These are phyloP conservation scores for Drosophila setosimentum DNA, from an alignment of 2,888 invertebrate species.

Conservation along the genomic window DNA sequence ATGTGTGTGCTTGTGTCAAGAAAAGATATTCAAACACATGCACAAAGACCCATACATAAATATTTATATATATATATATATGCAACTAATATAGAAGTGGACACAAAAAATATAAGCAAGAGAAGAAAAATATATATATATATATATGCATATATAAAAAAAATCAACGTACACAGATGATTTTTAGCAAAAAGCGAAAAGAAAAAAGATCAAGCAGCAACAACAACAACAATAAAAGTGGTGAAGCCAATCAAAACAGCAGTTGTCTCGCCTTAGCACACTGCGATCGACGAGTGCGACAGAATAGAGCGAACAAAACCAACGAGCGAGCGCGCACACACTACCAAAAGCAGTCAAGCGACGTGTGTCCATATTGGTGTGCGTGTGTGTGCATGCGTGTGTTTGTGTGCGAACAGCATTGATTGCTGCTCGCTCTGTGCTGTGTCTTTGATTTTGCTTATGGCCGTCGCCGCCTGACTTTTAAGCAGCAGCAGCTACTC, in stretches of 20 bases:
- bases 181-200: slow-evolving; percentile 76
- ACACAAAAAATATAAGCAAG: slow-evolving; percentile 62
- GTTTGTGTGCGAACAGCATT: slow-evolving; percentile 58
- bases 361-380: slow-evolving; percentile 56
- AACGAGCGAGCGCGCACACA: slow-evolving; percentile 49
- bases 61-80: slow-evolving; percentile 49
- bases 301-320: slow-evolving; percentile 52
- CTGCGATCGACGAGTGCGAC: slow-evolving; percentile 41
- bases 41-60: neutral
- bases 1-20: slow-evolving; percentile 43
- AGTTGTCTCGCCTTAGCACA: slow-evolving; percentile 73
- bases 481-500: slow-evolving; percentile 53
- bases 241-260: slow-evolving; percentile 77
- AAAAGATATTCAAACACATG: slow-evolving; percentile 43
- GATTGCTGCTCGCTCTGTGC: slow-evolving; percentile 55
- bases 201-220: slow-evolving; percentile 72
- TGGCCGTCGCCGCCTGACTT: slow-evolving; percentile 68
- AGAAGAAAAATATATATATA: slow-evolving; percentile 48
- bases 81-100: slow-evolving; percentile 70
- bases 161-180: slow-evolving; percentile 80
- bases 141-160: slow-evolving; percentile 37
- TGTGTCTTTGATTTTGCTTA: slow-evolving; percentile 73
- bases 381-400: slow-evolving; percentile 27
- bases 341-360: slow-evolving; percentile 73
- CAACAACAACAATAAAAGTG: slow-evolving; percentile 55